Base-by-base conservation (phyloP, 2,888 invertebrate species). In the Craniophora ligustri region DNA sequence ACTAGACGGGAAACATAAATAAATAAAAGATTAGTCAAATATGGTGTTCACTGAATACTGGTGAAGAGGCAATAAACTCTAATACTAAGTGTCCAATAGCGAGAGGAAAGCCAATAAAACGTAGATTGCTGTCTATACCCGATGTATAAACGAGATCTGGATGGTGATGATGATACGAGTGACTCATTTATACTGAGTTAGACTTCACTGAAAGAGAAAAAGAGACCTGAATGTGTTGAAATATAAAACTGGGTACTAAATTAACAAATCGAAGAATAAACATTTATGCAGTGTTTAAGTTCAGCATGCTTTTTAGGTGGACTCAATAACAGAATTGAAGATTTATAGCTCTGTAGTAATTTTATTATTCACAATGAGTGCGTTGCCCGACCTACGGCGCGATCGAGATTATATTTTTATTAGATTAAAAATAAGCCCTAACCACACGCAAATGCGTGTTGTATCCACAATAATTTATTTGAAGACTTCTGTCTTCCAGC, bases 361-460 rank as follows among this genome's bases (percentile, higher is more conserved):
- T 18, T 31, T 42, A 54, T 42, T 45, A 36, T 41, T 40, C 5
- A 1, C 26, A 26, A 41, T n/a, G 40, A 48, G 57, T 41, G 35
- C 72, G 50, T 46, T 68, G 69, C 44, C 68, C 64, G 41, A 50
- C 47, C 50, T 34, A 49, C 48, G 48, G 21, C n/a, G 31, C 0
- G 31, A 45, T 46, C 19, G 1, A 31, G 41, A 51, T 49, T 39
- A 51, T 57, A 67, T 57, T 56, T 54, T 51, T 41, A 57, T 57
- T 56, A 38, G 18, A 32, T 60, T 57, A 48, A 35, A 71, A 55
- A 65, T 69, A 67, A 38, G 32, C 42, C 15, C 30, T 30, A 19
- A 39, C 62, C 59, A 46, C 66, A 55, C 54, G 44, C 53, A 53
- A 36, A 41, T 58, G 34, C 35, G 35, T 39, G 69, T 56, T 68